phyloP scores from a whole-genome alignment of 2,113 vertebrate genomes.

The Chloebia gouldiae region DNA sequence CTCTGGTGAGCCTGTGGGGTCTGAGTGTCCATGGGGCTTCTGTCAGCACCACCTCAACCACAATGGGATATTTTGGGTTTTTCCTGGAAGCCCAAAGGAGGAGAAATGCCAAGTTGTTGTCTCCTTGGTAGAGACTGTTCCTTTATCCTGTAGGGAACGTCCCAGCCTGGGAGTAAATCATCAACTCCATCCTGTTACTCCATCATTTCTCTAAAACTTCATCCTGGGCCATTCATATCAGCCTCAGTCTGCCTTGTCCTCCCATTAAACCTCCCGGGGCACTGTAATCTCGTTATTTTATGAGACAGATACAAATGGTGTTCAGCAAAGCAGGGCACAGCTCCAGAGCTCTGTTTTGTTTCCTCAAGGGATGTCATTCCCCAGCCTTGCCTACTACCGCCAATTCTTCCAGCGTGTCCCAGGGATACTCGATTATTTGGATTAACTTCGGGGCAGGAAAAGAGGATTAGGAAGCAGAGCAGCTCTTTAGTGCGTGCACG shows the following conservation, averaged over 20 bases:
- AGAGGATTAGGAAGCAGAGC: background rate
- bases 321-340: background rate
- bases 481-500: background rate
- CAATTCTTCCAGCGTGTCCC: background rate
- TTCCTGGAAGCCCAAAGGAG: background rate
- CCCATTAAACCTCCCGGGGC: fast-evolving
- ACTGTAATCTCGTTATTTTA: fast-evolving
- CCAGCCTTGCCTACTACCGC: background rate
- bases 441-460: background rate
- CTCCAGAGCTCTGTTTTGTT: background rate
- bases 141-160: background rate
- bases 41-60: fast-evolving
- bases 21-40: background rate
- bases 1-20: fast-evolving
- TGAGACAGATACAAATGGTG: background rate
- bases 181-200: background rate
- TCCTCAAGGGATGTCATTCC: background rate
- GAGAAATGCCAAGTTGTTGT: background rate
- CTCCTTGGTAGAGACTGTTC: fast-evolving
- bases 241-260: background rate
- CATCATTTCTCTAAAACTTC: fast-evolving
- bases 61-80: background rate
- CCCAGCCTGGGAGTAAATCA: background rate
- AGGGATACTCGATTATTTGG: background rate
- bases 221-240: fast-evolving